Conservation (phyloP, 1,140 invertebrate species). For the Onthophagus taurus region DNA sequence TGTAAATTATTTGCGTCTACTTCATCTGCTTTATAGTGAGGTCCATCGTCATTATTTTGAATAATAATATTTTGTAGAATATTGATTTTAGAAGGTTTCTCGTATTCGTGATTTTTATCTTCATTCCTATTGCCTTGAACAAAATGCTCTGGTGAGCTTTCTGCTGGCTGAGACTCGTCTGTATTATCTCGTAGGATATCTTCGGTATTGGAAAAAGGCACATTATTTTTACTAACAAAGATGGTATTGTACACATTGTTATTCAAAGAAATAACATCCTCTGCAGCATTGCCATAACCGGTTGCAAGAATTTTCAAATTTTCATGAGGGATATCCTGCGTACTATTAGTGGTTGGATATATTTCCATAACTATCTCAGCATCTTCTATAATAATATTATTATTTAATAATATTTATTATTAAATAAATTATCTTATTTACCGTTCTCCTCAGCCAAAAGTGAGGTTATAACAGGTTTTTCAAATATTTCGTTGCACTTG, state of each 20-base stretch:
- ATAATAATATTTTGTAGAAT: conserved; percentile 15
- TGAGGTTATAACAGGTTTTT: conserved; percentile 16
- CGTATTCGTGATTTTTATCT: conserved; percentile 12
- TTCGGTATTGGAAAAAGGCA: conserved; percentile 7
- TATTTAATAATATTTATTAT: conserved; percentile 12
- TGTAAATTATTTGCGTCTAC: conserved; percentile 10
- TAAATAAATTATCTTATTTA: conserved; percentile 14
- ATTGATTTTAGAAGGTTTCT: conserved; percentile 13
- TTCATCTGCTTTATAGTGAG: conserved; percentile 13
- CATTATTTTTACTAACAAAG: conserved; percentile 14
- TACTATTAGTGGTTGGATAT: conserved; percentile 12
- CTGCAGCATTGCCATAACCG: conserved; percentile 10
- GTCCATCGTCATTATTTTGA: conserved; percentile 12
- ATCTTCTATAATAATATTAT: conserved; percentile 13
- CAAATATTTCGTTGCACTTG: conserved; percentile 13
- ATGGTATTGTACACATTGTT: conserved; percentile 9
- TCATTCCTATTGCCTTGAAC: conserved; percentile 12
- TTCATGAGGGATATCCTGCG: conserved; percentile 1
- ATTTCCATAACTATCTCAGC: conserved; percentile 10
- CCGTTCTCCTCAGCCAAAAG: conserved; percentile 11
- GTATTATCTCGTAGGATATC: conserved; percentile 10
- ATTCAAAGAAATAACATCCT: conserved; percentile 15
- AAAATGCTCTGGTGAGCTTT: conserved; percentile 12
- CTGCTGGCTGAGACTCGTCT: conserved; percentile 12
- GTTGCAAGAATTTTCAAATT: conserved; percentile 13